phyloP scores from a whole-genome alignment of 2,113 vertebrate species.

The Drymodes brunneopygia region DNA sequence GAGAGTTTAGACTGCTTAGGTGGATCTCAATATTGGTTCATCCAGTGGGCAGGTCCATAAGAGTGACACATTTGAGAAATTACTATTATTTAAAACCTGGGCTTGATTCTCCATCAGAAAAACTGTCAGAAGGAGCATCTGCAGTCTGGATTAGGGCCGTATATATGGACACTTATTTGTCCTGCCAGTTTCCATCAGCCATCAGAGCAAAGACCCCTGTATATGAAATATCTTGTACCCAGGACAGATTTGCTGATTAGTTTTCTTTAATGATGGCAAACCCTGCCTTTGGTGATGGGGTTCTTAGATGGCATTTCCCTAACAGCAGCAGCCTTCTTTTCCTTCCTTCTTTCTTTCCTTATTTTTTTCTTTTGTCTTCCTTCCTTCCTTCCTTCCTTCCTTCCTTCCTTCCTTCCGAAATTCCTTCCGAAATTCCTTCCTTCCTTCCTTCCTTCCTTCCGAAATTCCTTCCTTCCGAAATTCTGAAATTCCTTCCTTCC shows the following conservation, averaged over 20 bases:
- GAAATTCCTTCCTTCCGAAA: no score
- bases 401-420: rapidly evolving
- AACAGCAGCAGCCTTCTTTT: background rate
- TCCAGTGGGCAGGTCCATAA: background rate
- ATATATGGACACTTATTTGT: background rate
- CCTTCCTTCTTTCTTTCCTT: no score
- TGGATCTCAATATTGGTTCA: background rate
- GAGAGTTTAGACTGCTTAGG: background rate
- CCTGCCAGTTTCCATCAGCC: background rate
- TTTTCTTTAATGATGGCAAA: background rate
- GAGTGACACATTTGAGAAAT: background rate
- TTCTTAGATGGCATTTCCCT: background rate
- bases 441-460: no score
- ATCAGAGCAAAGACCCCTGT: background rate
- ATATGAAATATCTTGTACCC: background rate
- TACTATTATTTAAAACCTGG: background rate
- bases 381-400: no score
- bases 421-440: no score
- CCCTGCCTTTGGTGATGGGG: background rate
- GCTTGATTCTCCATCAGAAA: background rate
- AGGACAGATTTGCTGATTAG: background rate
- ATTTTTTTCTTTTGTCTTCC: background rate
- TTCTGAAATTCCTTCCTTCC: no score
- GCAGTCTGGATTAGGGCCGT: background rate
- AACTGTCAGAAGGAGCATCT: background rate